Percentiles rank a stretch among this genome's conserved stretches.
These are phyloP conservation scores for Mnemiopsis leidyi DNA, from an alignment of 37 sponge, comb jelly and placozoan genomes.

Conservation along the genomic window DNA sequence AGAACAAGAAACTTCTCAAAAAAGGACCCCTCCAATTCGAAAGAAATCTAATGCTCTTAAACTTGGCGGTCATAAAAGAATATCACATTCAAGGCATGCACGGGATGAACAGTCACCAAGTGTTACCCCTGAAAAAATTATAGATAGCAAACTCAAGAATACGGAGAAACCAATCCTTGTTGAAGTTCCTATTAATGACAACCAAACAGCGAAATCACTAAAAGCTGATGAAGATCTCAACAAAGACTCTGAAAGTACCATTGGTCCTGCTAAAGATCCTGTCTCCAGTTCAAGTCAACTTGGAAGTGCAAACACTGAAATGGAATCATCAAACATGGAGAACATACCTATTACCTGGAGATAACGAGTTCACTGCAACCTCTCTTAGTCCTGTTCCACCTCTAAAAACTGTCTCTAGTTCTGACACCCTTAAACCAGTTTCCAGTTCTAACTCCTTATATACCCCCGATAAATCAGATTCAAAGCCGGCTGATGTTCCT, in stretches of 20 bases:
- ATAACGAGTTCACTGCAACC: neutral
- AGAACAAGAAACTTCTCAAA: neutral
- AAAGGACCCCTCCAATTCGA: neutral
- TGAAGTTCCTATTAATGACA: too few relatives aligned
- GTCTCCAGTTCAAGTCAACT: too few relatives aligned
- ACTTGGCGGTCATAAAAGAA: neutral
- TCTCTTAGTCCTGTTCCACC: neutral
- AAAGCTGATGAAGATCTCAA: neutral
- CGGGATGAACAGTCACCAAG: neutral
- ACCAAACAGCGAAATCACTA: too few relatives aligned
- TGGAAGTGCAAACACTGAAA: too few relatives aligned
- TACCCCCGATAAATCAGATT: neutral
- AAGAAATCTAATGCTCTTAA: constrained; percentile 56
- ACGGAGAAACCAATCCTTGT: too few relatives aligned
- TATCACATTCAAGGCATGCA: neutral
- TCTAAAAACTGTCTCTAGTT: neutral
- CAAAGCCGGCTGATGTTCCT: neutral
- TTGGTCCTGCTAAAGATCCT: too few relatives aligned
- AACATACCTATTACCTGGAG: too few relatives aligned
- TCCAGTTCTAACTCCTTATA: neutral
- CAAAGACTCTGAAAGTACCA: too few relatives aligned
- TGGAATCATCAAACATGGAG: too few relatives aligned
- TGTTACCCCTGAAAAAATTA: too few relatives aligned
- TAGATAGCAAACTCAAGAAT: too few relatives aligned
- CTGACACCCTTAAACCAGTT: neutral